These are phyloP conservation scores for Falco punctatus DNA, from an alignment of 2,113 vertebrate genomes.

Conservation along the genomic window DNA sequence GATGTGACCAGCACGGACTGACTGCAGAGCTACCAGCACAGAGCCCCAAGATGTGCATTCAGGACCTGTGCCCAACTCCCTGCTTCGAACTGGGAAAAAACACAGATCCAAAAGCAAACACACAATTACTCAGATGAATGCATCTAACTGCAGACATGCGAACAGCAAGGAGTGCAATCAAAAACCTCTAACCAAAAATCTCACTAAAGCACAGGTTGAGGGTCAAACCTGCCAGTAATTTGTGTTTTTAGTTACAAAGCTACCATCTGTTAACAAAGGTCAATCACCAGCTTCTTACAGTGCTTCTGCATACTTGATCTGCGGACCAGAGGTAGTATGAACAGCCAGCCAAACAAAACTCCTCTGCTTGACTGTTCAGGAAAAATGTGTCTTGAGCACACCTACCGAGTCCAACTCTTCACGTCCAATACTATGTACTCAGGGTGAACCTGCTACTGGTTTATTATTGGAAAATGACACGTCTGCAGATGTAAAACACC, in stretches of 20 bases:
- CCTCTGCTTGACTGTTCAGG: neutral
- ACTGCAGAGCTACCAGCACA: neutral
- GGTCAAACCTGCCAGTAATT: neutral
- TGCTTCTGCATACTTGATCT: neutral
- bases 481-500: neutral
- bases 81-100: neutral
- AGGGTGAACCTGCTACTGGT: neutral
- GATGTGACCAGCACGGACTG: neutral
- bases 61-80: neutral
- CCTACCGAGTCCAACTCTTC: neutral
- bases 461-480: neutral
- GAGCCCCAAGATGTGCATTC: neutral
- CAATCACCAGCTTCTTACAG: neutral
- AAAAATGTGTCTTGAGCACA: accelerated
- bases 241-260: neutral
- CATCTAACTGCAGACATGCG: neutral
- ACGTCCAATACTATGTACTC: neutral
- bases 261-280: neutral
- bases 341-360: neutral
- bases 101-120: neutral
- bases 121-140: neutral
- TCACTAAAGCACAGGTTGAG: neutral
- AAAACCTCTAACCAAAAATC: neutral
- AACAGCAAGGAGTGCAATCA: neutral
- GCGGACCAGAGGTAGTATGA: neutral